phyloP scores from a whole-genome alignment of 2,797 vertebrate species.

The Adelosebastes latens region DNA sequence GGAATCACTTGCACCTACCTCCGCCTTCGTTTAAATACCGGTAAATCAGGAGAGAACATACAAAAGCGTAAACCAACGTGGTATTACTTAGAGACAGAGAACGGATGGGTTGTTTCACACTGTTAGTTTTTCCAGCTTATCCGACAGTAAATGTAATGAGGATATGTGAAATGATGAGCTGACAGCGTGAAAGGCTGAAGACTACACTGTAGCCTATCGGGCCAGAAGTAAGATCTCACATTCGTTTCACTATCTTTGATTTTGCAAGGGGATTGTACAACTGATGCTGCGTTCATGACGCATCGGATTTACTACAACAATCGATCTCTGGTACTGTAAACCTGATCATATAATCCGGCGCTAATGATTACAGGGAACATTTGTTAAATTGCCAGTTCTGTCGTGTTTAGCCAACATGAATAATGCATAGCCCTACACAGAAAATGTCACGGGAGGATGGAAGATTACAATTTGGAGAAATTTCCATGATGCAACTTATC shows the following conservation, averaged over 20 bases:
- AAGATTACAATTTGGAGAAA: neutral
- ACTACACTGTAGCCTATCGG: fast-evolving
- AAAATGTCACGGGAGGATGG: fast-evolving
- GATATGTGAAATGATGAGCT: neutral
- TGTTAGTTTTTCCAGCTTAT: neutral
- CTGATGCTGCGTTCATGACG: neutral
- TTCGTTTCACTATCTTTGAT: neutral
- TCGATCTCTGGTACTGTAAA: neutral
- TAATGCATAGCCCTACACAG: neutral
- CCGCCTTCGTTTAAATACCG: neutral
- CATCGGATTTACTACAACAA: neutral
- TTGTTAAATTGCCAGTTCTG: neutral
- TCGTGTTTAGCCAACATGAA: neutral
- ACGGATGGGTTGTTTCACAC: neutral
- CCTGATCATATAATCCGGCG: neutral
- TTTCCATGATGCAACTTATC: fast-evolving
- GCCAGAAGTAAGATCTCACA: fast-evolving
- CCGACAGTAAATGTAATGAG: neutral
- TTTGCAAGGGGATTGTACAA: neutral
- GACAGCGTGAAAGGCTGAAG: neutral
- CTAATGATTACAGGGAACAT: neutral
- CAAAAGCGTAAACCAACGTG: neutral
- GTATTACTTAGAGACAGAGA: no score
- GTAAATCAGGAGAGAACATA: no score
- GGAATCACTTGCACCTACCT: neutral